Conservation (phyloP, 2,888 invertebrate species). For the Leuctra nigra region DNA sequence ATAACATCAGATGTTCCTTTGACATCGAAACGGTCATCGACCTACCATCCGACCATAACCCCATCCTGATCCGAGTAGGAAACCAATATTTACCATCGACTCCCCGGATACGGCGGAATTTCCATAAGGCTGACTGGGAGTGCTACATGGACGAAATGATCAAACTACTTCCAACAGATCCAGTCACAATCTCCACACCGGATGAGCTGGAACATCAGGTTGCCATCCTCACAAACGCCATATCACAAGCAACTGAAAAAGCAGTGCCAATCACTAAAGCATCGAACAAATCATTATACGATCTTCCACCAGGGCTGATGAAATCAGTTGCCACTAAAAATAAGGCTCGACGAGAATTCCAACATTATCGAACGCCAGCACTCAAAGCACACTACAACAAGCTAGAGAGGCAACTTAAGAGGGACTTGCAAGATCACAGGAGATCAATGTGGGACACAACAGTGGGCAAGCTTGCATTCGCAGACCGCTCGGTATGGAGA, state of each 20-base stretch:
- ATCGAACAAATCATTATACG: not conserved
- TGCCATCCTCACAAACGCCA: not conserved
- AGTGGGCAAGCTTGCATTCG: too few relatives aligned
- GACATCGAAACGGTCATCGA: too few relatives aligned
- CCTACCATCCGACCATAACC: too few relatives aligned
- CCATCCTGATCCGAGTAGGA: too few relatives aligned
- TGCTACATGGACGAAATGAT: not conserved
- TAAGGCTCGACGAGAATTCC: not conserved
- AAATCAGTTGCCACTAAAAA: too few relatives aligned
- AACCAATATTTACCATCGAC: too few relatives aligned
- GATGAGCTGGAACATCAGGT: not conserved
- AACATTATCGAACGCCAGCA: not conserved
- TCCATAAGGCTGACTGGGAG: not conserved
- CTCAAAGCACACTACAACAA: too few relatives aligned
- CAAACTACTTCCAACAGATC: not conserved
- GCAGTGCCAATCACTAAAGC: slow-evolving; percentile 4
- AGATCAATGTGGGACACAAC: too few relatives aligned
- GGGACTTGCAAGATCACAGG: too few relatives aligned
- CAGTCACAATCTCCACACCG: not conserved
- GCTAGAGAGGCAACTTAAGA: too few relatives aligned
- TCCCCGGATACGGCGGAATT: not conserved
- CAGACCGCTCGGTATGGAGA: too few relatives aligned
- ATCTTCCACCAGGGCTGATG: too few relatives aligned
- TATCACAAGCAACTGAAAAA: not conserved
- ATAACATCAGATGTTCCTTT: not conserved